Conservation (phyloP, 2,888 invertebrate species). For the Diaperis boleti region DNA sequence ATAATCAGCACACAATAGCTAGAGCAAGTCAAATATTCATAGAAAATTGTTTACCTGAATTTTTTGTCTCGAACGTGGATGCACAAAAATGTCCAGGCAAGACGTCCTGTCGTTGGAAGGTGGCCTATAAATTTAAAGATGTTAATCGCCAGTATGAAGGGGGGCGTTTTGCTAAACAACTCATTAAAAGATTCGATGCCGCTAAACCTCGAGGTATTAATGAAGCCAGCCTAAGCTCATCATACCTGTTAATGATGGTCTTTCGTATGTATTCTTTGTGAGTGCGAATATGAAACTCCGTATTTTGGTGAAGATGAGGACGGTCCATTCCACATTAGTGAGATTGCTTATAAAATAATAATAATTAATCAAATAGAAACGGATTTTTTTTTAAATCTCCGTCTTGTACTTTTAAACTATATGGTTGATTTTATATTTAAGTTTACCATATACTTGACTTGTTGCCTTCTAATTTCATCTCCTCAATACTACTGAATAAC, state of each 20-base stretch:
- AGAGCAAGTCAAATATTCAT: constrained; percentile 35
- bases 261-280: constrained; percentile 26
- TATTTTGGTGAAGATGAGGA: constrained; percentile 33
- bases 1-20: constrained; percentile 33
- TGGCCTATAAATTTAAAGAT: constrained; percentile 36
- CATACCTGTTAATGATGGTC: constrained; percentile 32
- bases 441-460: constrained; percentile 19
- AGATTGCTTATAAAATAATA: too few relatives aligned
- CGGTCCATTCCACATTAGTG: too few relatives aligned
- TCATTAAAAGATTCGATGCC: constrained; percentile 33
- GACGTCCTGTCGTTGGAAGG: constrained; percentile 35
- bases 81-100: constrained; percentile 29
- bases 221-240: constrained; percentile 31
- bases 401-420: constrained; percentile 6
- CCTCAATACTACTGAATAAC: constrained; percentile 14
- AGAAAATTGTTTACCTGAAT: constrained; percentile 36
- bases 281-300: constrained; percentile 29
- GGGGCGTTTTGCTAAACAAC: constrained; percentile 31
- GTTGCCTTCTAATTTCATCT: constrained; percentile 16
- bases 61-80: constrained; percentile 33
- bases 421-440: constrained; percentile 14
- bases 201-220: constrained; percentile 31
- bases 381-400: not conserved
- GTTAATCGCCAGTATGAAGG: constrained; percentile 36
- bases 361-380: too few relatives aligned